Conservation (phyloP, 1,140 invertebrate species). For the Drosophila orosa region DNA sequence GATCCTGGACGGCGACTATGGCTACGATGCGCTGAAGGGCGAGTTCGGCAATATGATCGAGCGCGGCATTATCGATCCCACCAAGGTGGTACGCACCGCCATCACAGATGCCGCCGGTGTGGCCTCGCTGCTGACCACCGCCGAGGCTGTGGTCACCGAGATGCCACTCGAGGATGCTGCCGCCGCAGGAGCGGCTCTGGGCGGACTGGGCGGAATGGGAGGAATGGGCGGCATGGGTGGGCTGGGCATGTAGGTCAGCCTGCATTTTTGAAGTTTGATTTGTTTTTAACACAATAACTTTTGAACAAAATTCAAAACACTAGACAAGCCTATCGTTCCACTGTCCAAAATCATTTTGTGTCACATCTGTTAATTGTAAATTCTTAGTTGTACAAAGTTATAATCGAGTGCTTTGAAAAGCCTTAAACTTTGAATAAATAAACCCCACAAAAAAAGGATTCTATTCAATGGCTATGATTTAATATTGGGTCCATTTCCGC, state of each 20-base stretch:
- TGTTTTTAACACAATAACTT: not conserved
- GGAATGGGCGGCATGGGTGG: conserved; percentile 59
- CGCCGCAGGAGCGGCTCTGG: conserved; percentile 74
- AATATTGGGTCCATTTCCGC: not conserved
- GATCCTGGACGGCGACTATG: conserved; percentile 90
- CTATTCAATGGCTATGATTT: not conserved
- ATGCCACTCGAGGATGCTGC: conserved; percentile 95
- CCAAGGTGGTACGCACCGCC: conserved; percentile 98
- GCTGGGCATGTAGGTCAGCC: conserved; percentile 50
- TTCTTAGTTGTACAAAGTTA: not conserved
- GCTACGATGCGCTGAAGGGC: conserved; percentile 98
- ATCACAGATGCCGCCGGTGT: conserved; percentile 99
- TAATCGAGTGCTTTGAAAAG: not conserved
- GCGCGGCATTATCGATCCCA: conserved; percentile 99
- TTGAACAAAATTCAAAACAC: conserved; percentile 1
- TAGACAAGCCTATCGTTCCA: not conserved
- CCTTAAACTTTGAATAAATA: not conserved
- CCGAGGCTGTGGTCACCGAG: conserved; percentile 97
- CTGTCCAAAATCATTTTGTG: not conserved
- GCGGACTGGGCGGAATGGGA: conserved; percentile 57
- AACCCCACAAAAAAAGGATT: not conserved
- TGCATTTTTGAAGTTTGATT: not conserved
- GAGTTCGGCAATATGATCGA: conserved; percentile 98
- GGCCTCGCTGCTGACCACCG: conserved; percentile 97
- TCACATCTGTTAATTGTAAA: not conserved